Evolutionary conservation across 30 jellyfish, hydroid and myxozoan genomes (phyloP).

Genomic region (Aurelia aurita): DNA sequence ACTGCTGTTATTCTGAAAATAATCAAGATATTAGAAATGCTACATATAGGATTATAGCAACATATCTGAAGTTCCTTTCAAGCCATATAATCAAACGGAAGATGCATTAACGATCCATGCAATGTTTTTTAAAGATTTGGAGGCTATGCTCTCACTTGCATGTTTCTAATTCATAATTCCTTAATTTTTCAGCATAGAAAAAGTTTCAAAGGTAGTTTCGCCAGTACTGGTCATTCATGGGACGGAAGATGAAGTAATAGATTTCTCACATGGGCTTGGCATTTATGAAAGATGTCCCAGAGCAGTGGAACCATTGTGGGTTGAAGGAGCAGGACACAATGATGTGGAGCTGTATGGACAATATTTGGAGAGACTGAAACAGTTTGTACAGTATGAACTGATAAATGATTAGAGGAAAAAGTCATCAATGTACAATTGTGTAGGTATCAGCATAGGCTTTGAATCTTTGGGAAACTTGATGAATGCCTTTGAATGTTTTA

Average conservation of each 20-base stretch:
- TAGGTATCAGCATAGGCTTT: too few relatives aligned
- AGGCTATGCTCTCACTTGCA: neutral
- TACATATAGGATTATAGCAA: too few relatives aligned
- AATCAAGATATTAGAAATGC: too few relatives aligned
- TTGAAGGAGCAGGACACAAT: slow-evolving; percentile 99
- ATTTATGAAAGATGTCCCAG: slow-evolving; percentile 93
- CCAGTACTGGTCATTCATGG: slow-evolving; percentile 99
- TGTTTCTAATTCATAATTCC: neutral
- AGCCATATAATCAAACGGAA: too few relatives aligned
- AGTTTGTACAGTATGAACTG: slow-evolving; percentile 97
- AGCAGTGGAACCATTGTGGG: slow-evolving; percentile 99
- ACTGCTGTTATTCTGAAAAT: too few relatives aligned
- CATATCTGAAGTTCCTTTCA: too few relatives aligned
- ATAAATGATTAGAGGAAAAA: slow-evolving; percentile 68
- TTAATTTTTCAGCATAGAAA: slow-evolving; percentile 84
- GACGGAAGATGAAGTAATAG: slow-evolving; percentile 98
- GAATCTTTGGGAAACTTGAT: too few relatives aligned
- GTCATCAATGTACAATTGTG: too few relatives aligned
- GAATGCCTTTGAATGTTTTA: too few relatives aligned
- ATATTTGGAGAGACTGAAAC: slow-evolving; percentile 93
- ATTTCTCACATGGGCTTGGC: slow-evolving; percentile 96
- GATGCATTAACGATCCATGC: too few relatives aligned
- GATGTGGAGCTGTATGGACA: slow-evolving; percentile 98
- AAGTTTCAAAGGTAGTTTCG: slow-evolving; percentile 87
- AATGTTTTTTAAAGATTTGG: too few relatives aligned